phyloP scores from a whole-genome alignment of 92 coral and sea anemone species.

The Virgularia gustaviana region DNA sequence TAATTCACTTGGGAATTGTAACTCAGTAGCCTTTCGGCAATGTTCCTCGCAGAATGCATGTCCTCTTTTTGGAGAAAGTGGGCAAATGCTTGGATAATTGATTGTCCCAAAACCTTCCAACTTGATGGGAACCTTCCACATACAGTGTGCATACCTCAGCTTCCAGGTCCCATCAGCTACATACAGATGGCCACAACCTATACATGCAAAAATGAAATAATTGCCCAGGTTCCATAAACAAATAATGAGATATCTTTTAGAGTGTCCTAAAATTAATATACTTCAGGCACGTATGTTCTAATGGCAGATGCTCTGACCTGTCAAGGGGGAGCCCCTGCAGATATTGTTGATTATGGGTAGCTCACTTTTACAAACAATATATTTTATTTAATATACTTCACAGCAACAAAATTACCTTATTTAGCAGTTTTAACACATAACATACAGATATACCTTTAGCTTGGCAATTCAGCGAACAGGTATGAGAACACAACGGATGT shows the following conservation, averaged over 20 bases:
- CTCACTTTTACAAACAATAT: too few relatives aligned
- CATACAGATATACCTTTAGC: background rate
- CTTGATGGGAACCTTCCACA: slow-evolving; percentile 1
- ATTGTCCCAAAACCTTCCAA: background rate
- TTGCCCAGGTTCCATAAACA: background rate
- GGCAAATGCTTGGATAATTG: background rate
- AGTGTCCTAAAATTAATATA: too few relatives aligned
- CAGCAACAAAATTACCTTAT: background rate
- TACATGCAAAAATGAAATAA: background rate
- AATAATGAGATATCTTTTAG: background rate
- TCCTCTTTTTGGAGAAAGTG: background rate
- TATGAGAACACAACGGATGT: background rate
- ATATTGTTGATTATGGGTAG: too few relatives aligned
- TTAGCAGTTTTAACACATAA: too few relatives aligned
- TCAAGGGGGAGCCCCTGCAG: too few relatives aligned
- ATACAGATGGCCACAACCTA: background rate
- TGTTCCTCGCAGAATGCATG: background rate
- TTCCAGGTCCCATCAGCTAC: slow-evolving; percentile 1
- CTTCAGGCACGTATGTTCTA: too few relatives aligned
- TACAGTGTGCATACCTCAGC: background rate
- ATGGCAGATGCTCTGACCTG: too few relatives aligned
- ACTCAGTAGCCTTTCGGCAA: background rate
- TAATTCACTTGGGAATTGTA: background rate
- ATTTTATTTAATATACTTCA: too few relatives aligned
- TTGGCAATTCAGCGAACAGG: background rate